These are phyloP conservation scores for Andrena bucephala DNA, from an alignment of 2,888 invertebrate species.

Conservation along the genomic window DNA sequence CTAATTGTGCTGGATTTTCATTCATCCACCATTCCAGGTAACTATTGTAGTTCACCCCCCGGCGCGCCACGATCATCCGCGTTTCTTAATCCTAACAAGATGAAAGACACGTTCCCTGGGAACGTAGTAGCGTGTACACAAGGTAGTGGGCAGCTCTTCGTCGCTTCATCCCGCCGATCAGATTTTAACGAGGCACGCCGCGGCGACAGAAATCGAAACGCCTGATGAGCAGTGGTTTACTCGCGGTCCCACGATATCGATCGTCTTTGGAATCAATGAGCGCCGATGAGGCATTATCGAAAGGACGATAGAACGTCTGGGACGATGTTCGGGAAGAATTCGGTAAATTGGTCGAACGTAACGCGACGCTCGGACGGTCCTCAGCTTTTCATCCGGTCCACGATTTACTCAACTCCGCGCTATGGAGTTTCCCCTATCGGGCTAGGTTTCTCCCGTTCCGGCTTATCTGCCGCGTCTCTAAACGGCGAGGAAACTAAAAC, in stretches of 20 bases:
- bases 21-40: background rate
- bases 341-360: conserved; percentile 46
- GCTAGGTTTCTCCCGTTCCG: conserved; percentile 35
- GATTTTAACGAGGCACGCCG: conserved; percentile 39
- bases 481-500: conserved; percentile 48
- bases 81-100: background rate
- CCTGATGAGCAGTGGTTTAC: conserved; percentile 13
- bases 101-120: background rate
- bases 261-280: conserved; percentile 13
- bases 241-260: background rate
- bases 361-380: conserved; percentile 40
- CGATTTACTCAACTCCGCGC: conserved; percentile 38
- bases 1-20: background rate
- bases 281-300: background rate
- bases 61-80: background rate
- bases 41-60: background rate
- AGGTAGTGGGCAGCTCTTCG: too few relatives aligned
- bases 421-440: conserved; percentile 28
- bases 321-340: conserved; percentile 1
- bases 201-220: conserved; percentile 19
- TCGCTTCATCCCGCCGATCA: conserved; percentile 26
- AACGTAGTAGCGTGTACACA: too few relatives aligned
- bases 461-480: conserved; percentile 61
- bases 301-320: background rate
- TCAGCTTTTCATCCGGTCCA: conserved; percentile 15